Evolutionary conservation across 2,113 vertebrate genomes (phyloP), one percentile per base, ranked within the genome.

Genomic region (Probosciger aterrimus): DNA sequence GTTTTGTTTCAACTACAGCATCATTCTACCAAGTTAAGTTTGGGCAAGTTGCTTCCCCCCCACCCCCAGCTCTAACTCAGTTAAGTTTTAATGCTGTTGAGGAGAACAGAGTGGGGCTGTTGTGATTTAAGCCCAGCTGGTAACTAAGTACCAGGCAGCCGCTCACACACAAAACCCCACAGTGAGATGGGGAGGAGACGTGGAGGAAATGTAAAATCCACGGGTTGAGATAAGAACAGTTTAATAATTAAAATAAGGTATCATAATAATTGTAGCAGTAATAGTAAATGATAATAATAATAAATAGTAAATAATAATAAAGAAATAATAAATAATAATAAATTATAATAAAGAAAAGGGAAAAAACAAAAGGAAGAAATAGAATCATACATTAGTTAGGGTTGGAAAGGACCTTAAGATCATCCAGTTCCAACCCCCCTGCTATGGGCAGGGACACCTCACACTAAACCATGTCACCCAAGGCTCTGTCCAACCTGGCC

Each of bases 11-110:
- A 83, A 22, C 12, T 20, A n/a, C 14, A 49, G 63, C 24, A 44
- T 22, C 44, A 35, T 28, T n/a, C 18, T 31, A 69, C 16, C 46
- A 67, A 27, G 11, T 30, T 15, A 19, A n/a, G 13, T 57, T 83
- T 57, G 13, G 31, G 23, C 16, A 81, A 23, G 46, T 30, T 43
- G 12, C 18, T 35, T 53, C 18, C 18, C 4, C 2, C 20, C 6
- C 22, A 4, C 9, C 5, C 37, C 23, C 8, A 27, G 18, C 25
- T n/a, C 20, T 23, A 0, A 0, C 18, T 18, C 44, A 30, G 49
- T 82, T 47, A 25, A 8, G 13, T 10, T 11, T 15, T 50, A 30
- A 3, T 68, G 28, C 6, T 62, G 7, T 30, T 60, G 62, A 75
- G 12, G 23, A 79, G 4, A 75, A 70, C 3, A 64, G 25, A 62